phyloP scores from a whole-genome alignment of 2,888 invertebrate species.

The Catonia carolina region DNA sequence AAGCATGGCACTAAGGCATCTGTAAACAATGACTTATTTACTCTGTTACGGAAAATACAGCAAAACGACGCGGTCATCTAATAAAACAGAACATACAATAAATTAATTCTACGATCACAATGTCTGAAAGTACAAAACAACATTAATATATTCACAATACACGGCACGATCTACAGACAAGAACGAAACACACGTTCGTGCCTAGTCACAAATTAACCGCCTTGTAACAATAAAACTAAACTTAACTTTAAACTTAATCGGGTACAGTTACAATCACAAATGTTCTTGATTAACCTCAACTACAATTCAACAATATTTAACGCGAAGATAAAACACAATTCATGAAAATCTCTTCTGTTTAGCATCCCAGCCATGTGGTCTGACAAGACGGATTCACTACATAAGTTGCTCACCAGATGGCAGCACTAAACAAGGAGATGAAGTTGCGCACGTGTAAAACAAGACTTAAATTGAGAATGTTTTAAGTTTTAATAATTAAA shows the following conservation, averaged over 20 bases:
- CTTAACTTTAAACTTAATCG: not conserved
- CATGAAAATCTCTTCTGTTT: not conserved
- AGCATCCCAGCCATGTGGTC: conserved; percentile 6
- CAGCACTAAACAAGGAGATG: conserved; percentile 1
- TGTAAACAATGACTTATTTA: conserved; percentile 3
- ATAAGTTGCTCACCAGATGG: conserved; percentile 3
- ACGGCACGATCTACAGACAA: conserved; percentile 8
- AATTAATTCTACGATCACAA: too few relatives aligned
- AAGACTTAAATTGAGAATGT: too few relatives aligned
- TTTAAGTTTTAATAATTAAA: too few relatives aligned
- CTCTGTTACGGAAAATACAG: not conserved
- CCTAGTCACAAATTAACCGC: too few relatives aligned
- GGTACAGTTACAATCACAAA: not conserved
- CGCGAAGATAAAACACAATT: too few relatives aligned
- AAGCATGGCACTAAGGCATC: too few relatives aligned
- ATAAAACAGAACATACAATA: not conserved
- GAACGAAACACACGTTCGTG: conserved; percentile 7
- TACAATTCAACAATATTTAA: not conserved
- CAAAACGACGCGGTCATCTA: not conserved
- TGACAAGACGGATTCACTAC: conserved; percentile 4
- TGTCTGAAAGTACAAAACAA: not conserved
- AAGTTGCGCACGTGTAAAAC: too few relatives aligned
- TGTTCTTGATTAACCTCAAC: not conserved
- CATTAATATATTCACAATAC: not conserved
- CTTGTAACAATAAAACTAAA: too few relatives aligned